Conservation (phyloP, 2,797 vertebrate genomes). For the Gallinago nigripennis region DNA sequence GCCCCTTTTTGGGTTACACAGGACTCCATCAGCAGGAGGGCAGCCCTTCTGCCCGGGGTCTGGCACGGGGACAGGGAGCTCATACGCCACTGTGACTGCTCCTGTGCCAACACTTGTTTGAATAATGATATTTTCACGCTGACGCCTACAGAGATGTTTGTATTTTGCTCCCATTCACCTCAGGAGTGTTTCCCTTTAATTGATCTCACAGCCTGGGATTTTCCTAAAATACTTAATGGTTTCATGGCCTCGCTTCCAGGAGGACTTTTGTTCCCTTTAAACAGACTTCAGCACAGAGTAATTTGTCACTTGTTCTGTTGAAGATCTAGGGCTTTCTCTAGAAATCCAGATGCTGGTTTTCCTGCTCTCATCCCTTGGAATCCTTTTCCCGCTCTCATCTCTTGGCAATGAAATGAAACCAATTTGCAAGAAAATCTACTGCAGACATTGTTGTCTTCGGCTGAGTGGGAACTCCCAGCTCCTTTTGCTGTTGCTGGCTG, state of each 20-base stretch:
- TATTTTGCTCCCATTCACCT: background rate
- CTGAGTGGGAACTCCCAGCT: slow-evolving; percentile 7
- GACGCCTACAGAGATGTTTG: slow-evolving; percentile 5
- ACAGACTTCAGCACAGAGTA: background rate
- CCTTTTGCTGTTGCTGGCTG: slow-evolving; percentile 29
- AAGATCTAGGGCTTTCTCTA: background rate
- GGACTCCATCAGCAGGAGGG: background rate
- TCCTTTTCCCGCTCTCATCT: background rate
- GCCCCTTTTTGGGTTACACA: background rate
- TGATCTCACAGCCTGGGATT: background rate
- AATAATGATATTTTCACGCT: background rate
- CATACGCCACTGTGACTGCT: rapidly evolving
- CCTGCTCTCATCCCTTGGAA: background rate
- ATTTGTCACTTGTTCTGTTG: background rate
- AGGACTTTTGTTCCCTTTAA: background rate
- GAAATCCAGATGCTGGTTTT: background rate
- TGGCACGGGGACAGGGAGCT: background rate
- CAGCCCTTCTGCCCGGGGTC: background rate
- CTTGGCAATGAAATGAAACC: background rate
- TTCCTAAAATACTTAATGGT: background rate
- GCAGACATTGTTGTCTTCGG: background rate
- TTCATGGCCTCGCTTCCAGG: background rate
- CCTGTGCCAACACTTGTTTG: background rate
- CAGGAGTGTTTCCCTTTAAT: background rate
- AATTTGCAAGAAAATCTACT: background rate